A percentile compares a stretch with the other conserved stretches of the same genome.
Evolutionary conservation across 2,888 invertebrate genomes (phyloP).

Genomic region (Chouioia cunea): DNA sequence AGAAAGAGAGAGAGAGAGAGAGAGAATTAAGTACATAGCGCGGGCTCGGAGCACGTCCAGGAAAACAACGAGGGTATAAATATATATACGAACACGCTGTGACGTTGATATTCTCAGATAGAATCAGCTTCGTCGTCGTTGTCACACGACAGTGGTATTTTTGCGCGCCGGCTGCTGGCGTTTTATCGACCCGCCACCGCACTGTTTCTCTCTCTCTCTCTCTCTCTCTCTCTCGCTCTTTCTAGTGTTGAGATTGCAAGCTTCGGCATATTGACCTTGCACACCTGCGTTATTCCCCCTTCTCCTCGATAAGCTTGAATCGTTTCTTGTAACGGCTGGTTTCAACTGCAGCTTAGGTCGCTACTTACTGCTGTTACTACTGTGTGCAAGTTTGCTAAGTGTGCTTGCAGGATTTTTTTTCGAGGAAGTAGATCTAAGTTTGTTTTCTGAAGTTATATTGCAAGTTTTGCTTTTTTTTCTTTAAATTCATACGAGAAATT

Average conservation of each 20-base stretch:
- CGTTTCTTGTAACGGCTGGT: no score
- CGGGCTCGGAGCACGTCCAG: conserved; percentile 43
- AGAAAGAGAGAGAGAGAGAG: conserved; percentile 11
- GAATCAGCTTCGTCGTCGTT: conserved; percentile 42
- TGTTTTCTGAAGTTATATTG: no score
- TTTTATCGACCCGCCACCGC: conserved; percentile 47
- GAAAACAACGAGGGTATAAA: conserved; percentile 45
- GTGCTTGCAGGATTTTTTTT: not conserved
- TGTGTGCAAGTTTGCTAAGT: conserved; percentile 29
- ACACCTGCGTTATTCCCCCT: no score
- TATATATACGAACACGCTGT: conserved; percentile 36
- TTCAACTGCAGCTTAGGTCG: no score
- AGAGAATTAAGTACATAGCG: conserved; percentile 9
- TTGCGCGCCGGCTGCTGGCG: not conserved
- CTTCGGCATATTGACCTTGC: conserved; percentile 35
- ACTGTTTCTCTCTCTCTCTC: not conserved
- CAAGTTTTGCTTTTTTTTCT: no score
- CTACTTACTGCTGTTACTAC: no score
- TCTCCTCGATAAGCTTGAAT: no score
- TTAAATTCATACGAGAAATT: no score
- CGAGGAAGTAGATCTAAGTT: not conserved
- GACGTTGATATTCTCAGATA: conserved; percentile 52
- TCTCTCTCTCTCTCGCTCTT: not conserved
- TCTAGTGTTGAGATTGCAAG: no score
- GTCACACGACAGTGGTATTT: conserved; percentile 9